Conservation (phyloP, 2,113 vertebrate species). For the Telmatochromis bifrenatus region DNA sequence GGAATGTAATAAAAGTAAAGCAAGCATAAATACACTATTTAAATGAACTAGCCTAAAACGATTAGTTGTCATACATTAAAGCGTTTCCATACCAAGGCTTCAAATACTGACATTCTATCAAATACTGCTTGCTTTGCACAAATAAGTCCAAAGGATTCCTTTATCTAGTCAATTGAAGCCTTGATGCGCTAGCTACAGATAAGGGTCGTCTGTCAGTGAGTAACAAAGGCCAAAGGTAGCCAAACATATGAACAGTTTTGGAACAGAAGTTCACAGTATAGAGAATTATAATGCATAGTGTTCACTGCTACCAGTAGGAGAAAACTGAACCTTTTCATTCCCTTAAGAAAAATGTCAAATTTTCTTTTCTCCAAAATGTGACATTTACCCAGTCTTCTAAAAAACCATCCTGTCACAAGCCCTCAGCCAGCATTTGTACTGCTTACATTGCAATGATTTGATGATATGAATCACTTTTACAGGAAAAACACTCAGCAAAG, state of each 20-base stretch:
- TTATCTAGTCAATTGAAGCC: neutral
- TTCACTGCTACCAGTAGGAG: neutral
- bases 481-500: conserved; percentile 38
- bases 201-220: neutral
- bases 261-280: neutral
- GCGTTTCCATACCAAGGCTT: neutral
- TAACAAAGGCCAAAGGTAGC: neutral
- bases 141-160: neutral
- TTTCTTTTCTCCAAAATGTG: neutral
- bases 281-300: neutral
- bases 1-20: neutral
- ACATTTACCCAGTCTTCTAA: neutral
- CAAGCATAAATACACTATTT: neutral
- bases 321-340: neutral
- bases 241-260: neutral
- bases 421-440: neutral
- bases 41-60: neutral
- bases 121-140: neutral
- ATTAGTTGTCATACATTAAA: neutral
- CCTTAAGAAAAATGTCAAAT: neutral
- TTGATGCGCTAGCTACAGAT: neutral
- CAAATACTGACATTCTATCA: neutral
- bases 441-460: conserved; percentile 9
- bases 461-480: conserved; percentile 37
- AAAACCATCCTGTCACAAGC: conserved; percentile 16